These are phyloP conservation scores for Rhyacophila brunnea DNA, from an alignment of 1,140 invertebrate genomes.

Conservation along the genomic window DNA sequence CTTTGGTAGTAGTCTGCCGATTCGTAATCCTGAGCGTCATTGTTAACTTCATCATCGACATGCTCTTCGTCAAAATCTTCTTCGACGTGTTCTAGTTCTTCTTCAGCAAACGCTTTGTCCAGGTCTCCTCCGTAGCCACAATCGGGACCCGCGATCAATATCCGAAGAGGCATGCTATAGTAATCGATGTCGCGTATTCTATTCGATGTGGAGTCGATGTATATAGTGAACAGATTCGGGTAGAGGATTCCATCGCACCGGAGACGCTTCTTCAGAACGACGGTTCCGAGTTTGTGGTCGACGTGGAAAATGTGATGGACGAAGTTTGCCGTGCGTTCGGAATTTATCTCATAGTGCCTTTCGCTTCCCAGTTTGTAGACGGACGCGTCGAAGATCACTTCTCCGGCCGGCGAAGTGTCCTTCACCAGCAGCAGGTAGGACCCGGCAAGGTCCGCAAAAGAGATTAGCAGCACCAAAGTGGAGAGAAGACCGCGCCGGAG, in stretches of 20 bases:
- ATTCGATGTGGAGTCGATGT: slow-evolving; percentile 81
- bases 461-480: slow-evolving; percentile 1
- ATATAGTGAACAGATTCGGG: slow-evolving; percentile 80
- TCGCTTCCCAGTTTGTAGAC: slow-evolving; percentile 74
- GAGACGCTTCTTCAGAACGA: slow-evolving; percentile 70
- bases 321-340: slow-evolving; percentile 76
- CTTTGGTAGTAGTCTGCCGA: slow-evolving; percentile 41
- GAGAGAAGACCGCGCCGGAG: background rate
- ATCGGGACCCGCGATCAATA: slow-evolving; percentile 72
- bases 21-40: slow-evolving; percentile 45
- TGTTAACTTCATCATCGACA: slow-evolving; percentile 51
- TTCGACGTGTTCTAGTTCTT: slow-evolving; percentile 21
- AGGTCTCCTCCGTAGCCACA: slow-evolving; percentile 53
- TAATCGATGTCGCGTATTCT: slow-evolving; percentile 77
- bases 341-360: slow-evolving; percentile 72
- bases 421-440: slow-evolving; percentile 70
- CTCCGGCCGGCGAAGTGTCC: slow-evolving; percentile 64
- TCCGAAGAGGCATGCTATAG: slow-evolving; percentile 75
- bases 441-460: background rate
- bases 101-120: slow-evolving; percentile 40
- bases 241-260: slow-evolving; percentile 79
- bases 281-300: slow-evolving; percentile 69
- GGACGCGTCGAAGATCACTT: slow-evolving; percentile 75
- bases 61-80: slow-evolving; percentile 49
- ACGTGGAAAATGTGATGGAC: slow-evolving; percentile 75